Evolutionary conservation across 2,888 invertebrate species (phyloP).

Genomic region (Monochamus alternatus): DNA sequence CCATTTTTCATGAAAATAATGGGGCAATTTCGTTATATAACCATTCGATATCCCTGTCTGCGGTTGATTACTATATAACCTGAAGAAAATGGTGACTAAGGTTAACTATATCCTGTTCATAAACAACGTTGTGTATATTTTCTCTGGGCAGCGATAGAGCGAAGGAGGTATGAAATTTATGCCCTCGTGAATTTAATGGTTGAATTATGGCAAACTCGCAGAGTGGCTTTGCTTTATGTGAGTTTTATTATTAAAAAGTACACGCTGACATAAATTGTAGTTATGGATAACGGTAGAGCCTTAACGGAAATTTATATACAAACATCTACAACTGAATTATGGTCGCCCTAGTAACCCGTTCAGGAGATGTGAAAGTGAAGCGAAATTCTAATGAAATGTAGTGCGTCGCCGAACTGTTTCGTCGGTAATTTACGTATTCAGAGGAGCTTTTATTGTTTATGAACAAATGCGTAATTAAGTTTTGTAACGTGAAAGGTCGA

Average conservation of each 20-base stretch:
- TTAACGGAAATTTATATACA: slow-evolving; percentile 10
- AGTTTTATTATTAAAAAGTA: slow-evolving; percentile 11
- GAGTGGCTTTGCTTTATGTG: neutral
- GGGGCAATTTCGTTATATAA: no score
- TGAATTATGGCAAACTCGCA: slow-evolving; percentile 9
- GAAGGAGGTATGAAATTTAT: slow-evolving; percentile 3
- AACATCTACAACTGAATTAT: slow-evolving; percentile 7
- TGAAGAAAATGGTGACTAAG: no score
- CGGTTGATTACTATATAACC: no score
- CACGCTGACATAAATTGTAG: slow-evolving; percentile 8
- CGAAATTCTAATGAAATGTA: neutral
- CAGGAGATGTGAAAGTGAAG: slow-evolving; percentile 2
- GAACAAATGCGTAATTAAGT: slow-evolving; percentile 12
- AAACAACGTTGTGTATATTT: neutral
- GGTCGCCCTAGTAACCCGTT: neutral
- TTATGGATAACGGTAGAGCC: slow-evolving; percentile 5
- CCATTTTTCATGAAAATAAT: no score
- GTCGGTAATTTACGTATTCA: neutral
- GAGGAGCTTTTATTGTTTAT: slow-evolving; percentile 10
- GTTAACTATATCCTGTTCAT: neutral
- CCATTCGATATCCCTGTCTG: no score
- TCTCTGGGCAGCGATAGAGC: slow-evolving; percentile 2
- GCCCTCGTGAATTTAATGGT: slow-evolving; percentile 2
- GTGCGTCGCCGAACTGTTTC: neutral
- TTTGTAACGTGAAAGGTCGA: slow-evolving; percentile 1